These are phyloP conservation scores for Colius striatus DNA, from an alignment of 2,113 vertebrate species.

Conservation along the genomic window DNA sequence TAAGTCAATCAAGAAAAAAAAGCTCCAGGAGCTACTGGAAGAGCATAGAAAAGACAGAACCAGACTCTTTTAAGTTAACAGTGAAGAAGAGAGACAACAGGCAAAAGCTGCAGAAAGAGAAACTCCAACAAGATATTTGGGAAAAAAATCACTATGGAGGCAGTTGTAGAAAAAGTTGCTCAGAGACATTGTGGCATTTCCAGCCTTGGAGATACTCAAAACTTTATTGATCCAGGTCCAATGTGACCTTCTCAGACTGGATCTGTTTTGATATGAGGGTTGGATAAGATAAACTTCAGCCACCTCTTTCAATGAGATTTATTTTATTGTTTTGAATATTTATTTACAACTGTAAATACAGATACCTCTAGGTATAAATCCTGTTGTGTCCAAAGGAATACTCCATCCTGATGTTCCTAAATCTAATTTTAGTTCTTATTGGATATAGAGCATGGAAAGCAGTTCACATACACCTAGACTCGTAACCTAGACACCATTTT, in stretches of 20 bases:
- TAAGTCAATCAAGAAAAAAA: neutral
- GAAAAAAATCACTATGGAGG: neutral
- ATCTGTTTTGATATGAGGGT: neutral
- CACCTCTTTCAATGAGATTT: too few relatives aligned
- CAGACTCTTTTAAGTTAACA: neutral
- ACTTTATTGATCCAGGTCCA: neutral
- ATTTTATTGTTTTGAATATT: too few relatives aligned
- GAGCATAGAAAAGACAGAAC: neutral
- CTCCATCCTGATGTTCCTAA: neutral
- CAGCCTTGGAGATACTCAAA: neutral
- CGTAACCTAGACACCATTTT: neutral
- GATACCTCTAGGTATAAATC: neutral
- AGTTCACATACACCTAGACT: neutral
- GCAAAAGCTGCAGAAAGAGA: neutral
- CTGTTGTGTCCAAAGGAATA: neutral
- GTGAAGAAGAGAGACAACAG: neutral
- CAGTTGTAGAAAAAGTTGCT: neutral
- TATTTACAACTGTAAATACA: neutral
- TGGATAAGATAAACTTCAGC: neutral
- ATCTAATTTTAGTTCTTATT: neutral
- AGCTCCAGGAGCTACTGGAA: neutral
- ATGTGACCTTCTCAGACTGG: neutral
- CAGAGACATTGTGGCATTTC: neutral
- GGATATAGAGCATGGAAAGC: neutral
- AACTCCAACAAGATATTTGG: neutral